phyloP scores from a whole-genome alignment of 2,113 vertebrate species.

The Mellivora capensis region DNA sequence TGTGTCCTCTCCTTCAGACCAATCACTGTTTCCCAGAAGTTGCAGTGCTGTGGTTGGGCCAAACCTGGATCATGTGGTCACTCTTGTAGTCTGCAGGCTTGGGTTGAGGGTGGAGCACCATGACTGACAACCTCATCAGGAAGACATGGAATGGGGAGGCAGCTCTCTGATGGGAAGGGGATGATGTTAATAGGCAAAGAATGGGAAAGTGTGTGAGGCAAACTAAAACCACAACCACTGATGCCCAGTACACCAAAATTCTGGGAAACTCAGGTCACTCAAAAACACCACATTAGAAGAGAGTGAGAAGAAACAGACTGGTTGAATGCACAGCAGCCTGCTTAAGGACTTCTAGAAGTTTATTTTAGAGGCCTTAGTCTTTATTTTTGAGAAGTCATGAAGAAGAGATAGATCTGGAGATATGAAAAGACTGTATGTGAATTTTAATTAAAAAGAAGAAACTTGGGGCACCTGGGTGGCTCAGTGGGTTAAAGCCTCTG shows the following conservation, averaged over 20 bases:
- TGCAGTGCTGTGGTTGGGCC: neutral
- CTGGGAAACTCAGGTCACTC: neutral
- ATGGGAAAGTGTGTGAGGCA: neutral
- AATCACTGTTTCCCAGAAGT: neutral
- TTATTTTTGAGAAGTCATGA: conserved; percentile 23
- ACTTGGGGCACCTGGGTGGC: too few relatives aligned
- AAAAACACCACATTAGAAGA: neutral
- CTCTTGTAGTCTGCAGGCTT: neutral
- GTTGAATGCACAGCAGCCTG: neutral
- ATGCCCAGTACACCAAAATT: neutral
- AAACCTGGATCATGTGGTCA: neutral
- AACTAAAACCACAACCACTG: neutral
- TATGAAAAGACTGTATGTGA: neutral
- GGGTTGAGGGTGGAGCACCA: neutral
- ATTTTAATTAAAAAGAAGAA: neutral
- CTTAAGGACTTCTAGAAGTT: neutral
- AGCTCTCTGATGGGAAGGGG: neutral
- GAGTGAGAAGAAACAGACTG: neutral
- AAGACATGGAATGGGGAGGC: neutral
- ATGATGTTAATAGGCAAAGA: neutral
- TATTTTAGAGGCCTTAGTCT: conserved; percentile 5
- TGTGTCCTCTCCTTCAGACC: neutral
- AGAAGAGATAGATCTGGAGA: neutral
- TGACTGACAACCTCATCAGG: neutral
- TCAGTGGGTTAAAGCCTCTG: too few relatives aligned